phyloP scores from a whole-genome alignment of 2,888 invertebrate genomes.

The Vandiemenella viatica region DNA sequence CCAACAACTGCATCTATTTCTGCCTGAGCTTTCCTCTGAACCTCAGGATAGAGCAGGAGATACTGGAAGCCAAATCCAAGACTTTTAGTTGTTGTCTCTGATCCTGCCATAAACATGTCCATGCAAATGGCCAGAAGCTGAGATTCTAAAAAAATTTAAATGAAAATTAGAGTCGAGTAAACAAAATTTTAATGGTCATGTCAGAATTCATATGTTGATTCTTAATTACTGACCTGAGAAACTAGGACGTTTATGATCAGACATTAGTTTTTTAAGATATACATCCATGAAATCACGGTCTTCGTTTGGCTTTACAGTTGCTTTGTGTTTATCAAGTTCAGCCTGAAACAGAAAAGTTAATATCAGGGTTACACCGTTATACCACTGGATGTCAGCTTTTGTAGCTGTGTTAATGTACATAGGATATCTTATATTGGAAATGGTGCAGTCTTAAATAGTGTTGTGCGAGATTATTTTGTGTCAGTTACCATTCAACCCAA shows the following conservation, averaged over 20 bases:
- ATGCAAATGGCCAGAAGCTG: constrained; percentile 66
- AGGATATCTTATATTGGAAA: too few relatives aligned
- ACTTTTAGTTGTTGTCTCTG: constrained; percentile 70
- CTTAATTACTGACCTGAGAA: constrained; percentile 27
- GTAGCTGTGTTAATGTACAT: too few relatives aligned
- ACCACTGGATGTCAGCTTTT: too few relatives aligned
- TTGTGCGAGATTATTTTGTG: too few relatives aligned
- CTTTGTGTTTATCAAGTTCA: constrained; percentile 56
- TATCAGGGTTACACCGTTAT: too few relatives aligned
- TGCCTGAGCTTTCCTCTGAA: constrained; percentile 57
- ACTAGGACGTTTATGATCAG: constrained; percentile 36
- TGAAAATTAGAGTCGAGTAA: background rate
- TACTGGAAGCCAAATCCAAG: constrained; percentile 63
- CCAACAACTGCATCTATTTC: constrained; percentile 67
- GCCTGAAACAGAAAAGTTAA: constrained; percentile 25
- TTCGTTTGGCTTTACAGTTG: constrained; percentile 38
- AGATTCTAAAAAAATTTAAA: constrained; percentile 36
- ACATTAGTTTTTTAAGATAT: constrained; percentile 51
- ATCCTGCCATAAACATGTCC: constrained; percentile 78
- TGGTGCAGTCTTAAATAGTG: too few relatives aligned
- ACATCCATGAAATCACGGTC: constrained; percentile 71
- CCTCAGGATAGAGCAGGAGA: constrained; percentile 50
- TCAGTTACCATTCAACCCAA: too few relatives aligned
- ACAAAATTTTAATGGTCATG: background rate
- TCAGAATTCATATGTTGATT: background rate